Evolutionary conservation across 1,140 invertebrate species (phyloP), one percentile per base, ranked within the genome.

Genomic region (Saccostrea echinata): DNA sequence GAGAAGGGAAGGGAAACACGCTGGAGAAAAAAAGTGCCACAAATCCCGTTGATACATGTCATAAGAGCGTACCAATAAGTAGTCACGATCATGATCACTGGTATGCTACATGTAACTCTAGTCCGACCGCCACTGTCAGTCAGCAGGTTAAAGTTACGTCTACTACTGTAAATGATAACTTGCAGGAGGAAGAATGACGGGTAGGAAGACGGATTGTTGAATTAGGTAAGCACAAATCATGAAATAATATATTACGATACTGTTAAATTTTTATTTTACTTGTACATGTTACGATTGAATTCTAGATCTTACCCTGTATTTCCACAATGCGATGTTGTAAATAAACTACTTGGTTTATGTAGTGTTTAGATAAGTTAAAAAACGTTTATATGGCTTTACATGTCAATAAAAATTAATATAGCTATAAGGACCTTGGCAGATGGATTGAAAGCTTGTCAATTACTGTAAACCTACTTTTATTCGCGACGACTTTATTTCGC

Each of bases 351-450:
- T 61, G 18, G 8, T 61, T 61, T 6, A 18, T 0, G n/a, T 4
- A 21, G 55, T 61, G 21, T 18, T 6, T 0, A 21, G 55, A 21
- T n/a, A 18, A 18, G n/a, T n/a, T 61, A 57, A 55, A 55, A 18
- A 21, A n/a, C 6, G n/a, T 18, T 61, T 61, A 43, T 43, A 43
- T 43, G 43, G 9, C 3, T 57, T 21, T 21, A 61, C 55, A 6
- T 61, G 55, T 61, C 3, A 6, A 21, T 21, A n/a, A 61, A 61
- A 61, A 21, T 61, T 61, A n/a, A 61, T 61, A 21, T 21, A 61
- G 55, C n/a, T n/a, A n/a, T n/a, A n/a, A n/a, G n/a, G 55, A n/a
- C n/a, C 55, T 61, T 61, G n/a, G 55, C 55, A 61, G 55, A 61
- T 61, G 18, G 55, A 4, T n/a, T 61, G 16, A n/a, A 21, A 61